Base-by-base conservation (phyloP, 2,797 vertebrate genomes). In the Rhinogobio ventralis region DNA sequence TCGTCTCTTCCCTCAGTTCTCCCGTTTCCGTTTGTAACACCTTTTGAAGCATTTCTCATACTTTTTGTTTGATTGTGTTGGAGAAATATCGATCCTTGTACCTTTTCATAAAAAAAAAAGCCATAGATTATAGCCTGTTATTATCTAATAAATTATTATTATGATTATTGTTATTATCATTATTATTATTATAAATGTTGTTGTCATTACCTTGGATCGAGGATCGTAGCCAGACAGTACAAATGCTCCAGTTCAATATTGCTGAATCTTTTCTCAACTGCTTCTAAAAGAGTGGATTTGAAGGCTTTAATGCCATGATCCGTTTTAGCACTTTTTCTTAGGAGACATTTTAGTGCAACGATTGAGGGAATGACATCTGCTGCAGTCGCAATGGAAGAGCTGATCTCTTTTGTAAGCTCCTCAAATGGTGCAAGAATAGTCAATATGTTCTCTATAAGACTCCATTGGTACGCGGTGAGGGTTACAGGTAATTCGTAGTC, bases 351-450 rank as follows among this genome's bases (percentile, higher is more conserved):
- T 13, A 86, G 17, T 42, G 42, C 84, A 46, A 25, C 5, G 42
- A 85, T 67, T 14, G 69, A 73, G 2, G 79, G 79, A 19, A 55
- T 83, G 81, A 73, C 74, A 51, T 83, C 81, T 51, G 62, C 51
- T 19, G 64, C 80, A 71, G 30, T 28, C 17, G 6, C 28, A 67
- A 13, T 33, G 64, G 13, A 33, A 33, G 25, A 30, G 14, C 28
- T 33, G 13, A 33, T 36, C 30, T 33, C 30, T 33, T 67, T 66
- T 28, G 28, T 66, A 15, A 78, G 72, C 19, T 79, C 74, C 25
- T 83, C 85, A 83, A 86, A 79, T 49, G 66, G 67, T 45, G 42
- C 55, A 20, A 75, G 78, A 42, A 76, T 45, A 6, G 19, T n/a
- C 19, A 71, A 55, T 14, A 19, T 66, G 11, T 76, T 81, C n/a